These are phyloP conservation scores for Microcebus murinus DNA, from an alignment of 2,113 vertebrate genomes.

Conservation along the genomic window DNA sequence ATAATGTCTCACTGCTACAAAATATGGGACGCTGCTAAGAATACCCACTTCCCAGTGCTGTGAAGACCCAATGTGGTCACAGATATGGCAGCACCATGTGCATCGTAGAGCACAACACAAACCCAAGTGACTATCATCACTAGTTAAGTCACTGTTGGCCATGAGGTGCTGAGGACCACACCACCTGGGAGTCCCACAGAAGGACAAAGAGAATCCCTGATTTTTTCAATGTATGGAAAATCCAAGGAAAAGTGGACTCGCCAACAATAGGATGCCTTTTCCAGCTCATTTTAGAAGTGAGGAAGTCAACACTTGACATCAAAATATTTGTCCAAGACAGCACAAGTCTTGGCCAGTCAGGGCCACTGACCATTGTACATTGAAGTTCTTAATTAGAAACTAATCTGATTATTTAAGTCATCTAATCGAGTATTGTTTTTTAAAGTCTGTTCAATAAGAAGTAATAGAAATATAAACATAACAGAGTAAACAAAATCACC, in stretches of 20 bases:
- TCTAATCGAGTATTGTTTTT: neutral
- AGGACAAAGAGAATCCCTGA: neutral
- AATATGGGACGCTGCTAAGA: neutral
- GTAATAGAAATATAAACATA: neutral
- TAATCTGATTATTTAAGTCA: neutral
- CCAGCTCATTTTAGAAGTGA: neutral
- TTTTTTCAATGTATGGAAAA: neutral
- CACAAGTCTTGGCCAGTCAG: neutral
- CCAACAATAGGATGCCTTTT: neutral
- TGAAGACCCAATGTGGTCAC: accelerated
- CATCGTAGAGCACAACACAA: neutral
- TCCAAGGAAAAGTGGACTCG: neutral
- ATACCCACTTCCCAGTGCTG: neutral
- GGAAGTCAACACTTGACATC: neutral
- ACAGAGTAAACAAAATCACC: neutral
- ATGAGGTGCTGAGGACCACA: neutral
- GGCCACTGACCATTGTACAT: neutral
- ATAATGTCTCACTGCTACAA: neutral
- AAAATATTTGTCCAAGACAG: neutral
- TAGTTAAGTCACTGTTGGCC: neutral
- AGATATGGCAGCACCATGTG: neutral
- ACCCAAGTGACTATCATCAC: neutral
- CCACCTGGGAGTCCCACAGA: neutral
- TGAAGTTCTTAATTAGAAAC: neutral
- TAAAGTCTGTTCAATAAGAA: neutral